Evolutionary conservation across 2,888 invertebrate genomes (phyloP), one percentile per base, ranked within the genome.

Genomic region (Anagyrus pseudococci): DNA sequence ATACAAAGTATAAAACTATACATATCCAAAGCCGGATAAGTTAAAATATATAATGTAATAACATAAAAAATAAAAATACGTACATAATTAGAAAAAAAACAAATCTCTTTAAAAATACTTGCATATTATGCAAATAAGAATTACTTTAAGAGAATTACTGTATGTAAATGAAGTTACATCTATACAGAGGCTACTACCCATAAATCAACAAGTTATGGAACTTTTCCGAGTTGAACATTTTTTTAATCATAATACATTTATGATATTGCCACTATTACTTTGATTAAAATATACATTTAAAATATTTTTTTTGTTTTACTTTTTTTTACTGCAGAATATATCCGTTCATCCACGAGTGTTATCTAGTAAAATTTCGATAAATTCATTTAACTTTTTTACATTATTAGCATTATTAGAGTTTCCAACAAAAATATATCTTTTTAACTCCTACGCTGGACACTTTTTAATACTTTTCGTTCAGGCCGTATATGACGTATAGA

Each of bases 51-150:
- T 44, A 33, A 50, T 50, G 40, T 23, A 55, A 48, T 47, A 22
- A 43, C 44, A 56, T 26, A 49, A 55, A 23, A 33, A 55, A 61
- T 61, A 56, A 50, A 50, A 37, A 61, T 61, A 33, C n/a, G 33
- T 22, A 3, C n/a, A 50, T 37, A 61, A 13, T 7, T 13, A 50
- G 33, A 55, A 26, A 59, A 29, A 53, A 56, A 56, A 61, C 20
- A 43, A 56, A 61, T 50, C 56, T 56, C 56, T 50, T 37, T 25
- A 40, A 33, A 19, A 61, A 61, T 61, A 61, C n/a, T 61, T 25
- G 50, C 49, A 46, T 26, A 17, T 25, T n/a, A 44, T 22, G 26
- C 60, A 55, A 60, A 43, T 33, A 55, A 33, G 13, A 17, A n/a
- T 41, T 60, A 23, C n/a, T 13, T 22, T 53, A 49, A 29, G 4